Base-by-base conservation (phyloP, 1,140 invertebrate genomes). In the Drosophila truncata region DNA sequence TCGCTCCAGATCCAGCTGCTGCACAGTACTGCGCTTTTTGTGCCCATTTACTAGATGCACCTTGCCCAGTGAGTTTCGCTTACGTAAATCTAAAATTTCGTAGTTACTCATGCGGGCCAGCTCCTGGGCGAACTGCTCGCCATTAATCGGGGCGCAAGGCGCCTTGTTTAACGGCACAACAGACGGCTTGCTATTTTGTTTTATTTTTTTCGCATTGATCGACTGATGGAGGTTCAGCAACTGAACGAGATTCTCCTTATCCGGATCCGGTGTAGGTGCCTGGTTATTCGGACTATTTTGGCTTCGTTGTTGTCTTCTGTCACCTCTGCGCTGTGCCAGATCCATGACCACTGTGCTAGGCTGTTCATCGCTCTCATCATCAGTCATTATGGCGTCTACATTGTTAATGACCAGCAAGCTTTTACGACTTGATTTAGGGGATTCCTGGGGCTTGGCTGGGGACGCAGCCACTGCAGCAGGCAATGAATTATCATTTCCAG, bases 1-100 rank as follows among this genome's bases (percentile, higher is more conserved):
- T 18, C 82, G 39, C 6, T 87, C 82, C 13, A 88, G 49, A 3
- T 31, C 29, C 10, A 42, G 7, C 27, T 82, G 58, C 11, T 91
- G 42, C 7, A 55, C 35, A 3, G 11, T 58, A 8, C 29, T 57
- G 7, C 18, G 16, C 6, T 31, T 60, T n/a, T 67, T 58, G 1
- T 72, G 44, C 0, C 83, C 81, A 35, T 78, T 66, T 8, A 87
- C 1, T 8, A 81, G 61, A 41, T 58, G 37, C 2, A 74, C 7
- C 18, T 49, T 42, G 18, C 81, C 78, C 33, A 73, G 9, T 23
- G 91, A 92, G 31, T 86, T 90, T 8, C 87, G 84, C 47, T 91
- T 92, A 1, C 91, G 87, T 39, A 92, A 66, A 67, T 92, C 91
- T 18, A 92, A 46, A 54, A 92, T 91, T 44, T 91, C 86, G 58